Evolutionary conservation across 2,113 vertebrate species (phyloP).

Genomic region (Pao palembangensis): DNA sequence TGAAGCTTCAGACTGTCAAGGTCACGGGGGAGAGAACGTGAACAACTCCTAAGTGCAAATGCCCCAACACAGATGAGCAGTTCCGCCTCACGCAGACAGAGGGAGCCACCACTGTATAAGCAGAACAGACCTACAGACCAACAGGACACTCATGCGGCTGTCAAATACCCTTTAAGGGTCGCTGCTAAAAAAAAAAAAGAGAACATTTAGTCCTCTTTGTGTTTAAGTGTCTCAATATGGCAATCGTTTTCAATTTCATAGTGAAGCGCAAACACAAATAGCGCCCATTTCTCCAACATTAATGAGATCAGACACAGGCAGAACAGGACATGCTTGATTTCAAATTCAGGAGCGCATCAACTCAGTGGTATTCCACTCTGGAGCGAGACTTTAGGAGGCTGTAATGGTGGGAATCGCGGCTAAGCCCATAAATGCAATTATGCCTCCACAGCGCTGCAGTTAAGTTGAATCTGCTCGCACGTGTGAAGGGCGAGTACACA

Average conservation of each 20-base stretch:
- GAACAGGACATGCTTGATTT: neutral
- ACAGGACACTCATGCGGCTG: slow-evolving; percentile 22
- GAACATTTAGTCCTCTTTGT: slow-evolving; percentile 13
- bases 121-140: slow-evolving; percentile 7
- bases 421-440: slow-evolving; percentile 9
- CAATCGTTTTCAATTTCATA: neutral
- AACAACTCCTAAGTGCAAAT: slow-evolving; percentile 45
- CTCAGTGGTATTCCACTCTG: neutral
- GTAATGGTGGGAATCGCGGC: slow-evolving; percentile 6
- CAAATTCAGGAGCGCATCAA: neutral
- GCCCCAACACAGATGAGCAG: slow-evolving; percentile 23
- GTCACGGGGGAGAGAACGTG: slow-evolving; percentile 59
- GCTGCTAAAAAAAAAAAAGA: neutral
- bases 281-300: neutral
- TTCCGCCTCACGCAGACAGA: slow-evolving; percentile 43
- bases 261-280: neutral
- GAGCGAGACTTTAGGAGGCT: neutral
- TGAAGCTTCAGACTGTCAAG: slow-evolving; percentile 56
- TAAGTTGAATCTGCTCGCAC: slow-evolving; percentile 8
- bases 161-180: slow-evolving; percentile 52
- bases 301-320: neutral
- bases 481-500: slow-evolving; percentile 34
- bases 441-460: slow-evolving; percentile 12
- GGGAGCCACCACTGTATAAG: slow-evolving; percentile 38
- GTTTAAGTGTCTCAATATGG: neutral